Conservation (phyloP, 2,113 vertebrate genomes). For the Melanerpes formicivorus region DNA sequence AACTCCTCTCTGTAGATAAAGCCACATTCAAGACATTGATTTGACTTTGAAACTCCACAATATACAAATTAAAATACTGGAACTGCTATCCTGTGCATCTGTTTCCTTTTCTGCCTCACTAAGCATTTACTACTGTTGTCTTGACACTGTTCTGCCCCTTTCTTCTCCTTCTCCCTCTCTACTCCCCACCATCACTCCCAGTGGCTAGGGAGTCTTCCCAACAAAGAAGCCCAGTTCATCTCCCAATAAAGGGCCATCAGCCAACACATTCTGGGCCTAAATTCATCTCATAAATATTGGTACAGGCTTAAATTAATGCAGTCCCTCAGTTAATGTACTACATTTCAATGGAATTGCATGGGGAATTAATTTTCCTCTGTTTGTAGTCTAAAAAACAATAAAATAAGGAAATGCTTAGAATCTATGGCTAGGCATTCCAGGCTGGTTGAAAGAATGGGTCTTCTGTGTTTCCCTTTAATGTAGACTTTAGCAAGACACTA, state of each 20-base stretch:
- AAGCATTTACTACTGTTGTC: not conserved
- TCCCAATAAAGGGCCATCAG: conserved; percentile 35
- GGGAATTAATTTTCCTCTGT: conserved; percentile 47
- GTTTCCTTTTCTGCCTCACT: conserved; percentile 1
- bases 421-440: not conserved
- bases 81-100: not conserved
- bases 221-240: conserved; percentile 7
- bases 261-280: conserved; percentile 49
- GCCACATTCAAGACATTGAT: not conserved
- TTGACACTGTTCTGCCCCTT: not conserved
- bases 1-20: not conserved
- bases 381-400: conserved; percentile 48
- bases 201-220: not conserved
- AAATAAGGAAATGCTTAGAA: conserved; percentile 15
- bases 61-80: not conserved
- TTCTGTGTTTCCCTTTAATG: not conserved
- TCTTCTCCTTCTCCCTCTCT: not conserved
- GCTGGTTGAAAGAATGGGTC: not conserved
- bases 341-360: conserved; percentile 54
- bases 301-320: conserved; percentile 36
- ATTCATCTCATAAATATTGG: conserved; percentile 43
- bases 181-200: not conserved
- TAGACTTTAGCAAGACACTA: not conserved
- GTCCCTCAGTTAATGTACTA: not conserved
- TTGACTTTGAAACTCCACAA: not conserved